Base-by-base conservation (phyloP, 2,113 vertebrate species). In the Chrysemys picta region DNA sequence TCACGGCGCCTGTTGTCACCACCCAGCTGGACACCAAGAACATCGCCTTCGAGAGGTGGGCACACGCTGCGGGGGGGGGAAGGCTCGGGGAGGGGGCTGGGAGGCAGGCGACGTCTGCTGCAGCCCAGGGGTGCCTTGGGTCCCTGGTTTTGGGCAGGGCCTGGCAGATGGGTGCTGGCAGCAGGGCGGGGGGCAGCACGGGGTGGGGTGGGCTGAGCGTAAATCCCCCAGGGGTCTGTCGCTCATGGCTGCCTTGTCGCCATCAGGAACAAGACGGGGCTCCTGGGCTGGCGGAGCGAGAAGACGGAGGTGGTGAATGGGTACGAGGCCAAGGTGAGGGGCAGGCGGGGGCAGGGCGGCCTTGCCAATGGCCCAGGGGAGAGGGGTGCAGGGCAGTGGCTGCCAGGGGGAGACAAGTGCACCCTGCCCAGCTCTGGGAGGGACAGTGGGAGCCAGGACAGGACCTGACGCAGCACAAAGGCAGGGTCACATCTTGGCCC, bases 1-100 rank as follows among this genome's bases (percentile, higher is more conserved):
- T 99, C 85, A 99, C 99, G 0, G 99, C 99, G 0, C 99, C 99
- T 0, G 99, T 99, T 0, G 99, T 99, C 94, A 99, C 99, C 94
- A 99, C 99, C 0, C 99, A 99, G 97, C 98, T 99, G 10, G 99
- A 99, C 97, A 99, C 99, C 80, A 99, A 98, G 98, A 99, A 99
- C 97, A 99, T 99, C 65, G 99, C 99, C 95, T 99, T 99, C 0
- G 99, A 99, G 98, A 99, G 99, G 99, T 99, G 96, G 96, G 98
- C 52, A 9, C 24, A 1, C 31, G 3, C 8, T 8, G n/a, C n/a
- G n/a, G 45, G 27, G 45, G 5, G 47, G 42, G 24, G 45, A 24
- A 13, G 78, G 42, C 78, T 13, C 72, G 52, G 50, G 31, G 80
- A 13, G 24, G 29, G 59, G 59, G 12, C 62, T 17, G 31, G 35